phyloP scores from a whole-genome alignment of 2,113 vertebrate genomes.

The Argyrosomus japonicus region DNA sequence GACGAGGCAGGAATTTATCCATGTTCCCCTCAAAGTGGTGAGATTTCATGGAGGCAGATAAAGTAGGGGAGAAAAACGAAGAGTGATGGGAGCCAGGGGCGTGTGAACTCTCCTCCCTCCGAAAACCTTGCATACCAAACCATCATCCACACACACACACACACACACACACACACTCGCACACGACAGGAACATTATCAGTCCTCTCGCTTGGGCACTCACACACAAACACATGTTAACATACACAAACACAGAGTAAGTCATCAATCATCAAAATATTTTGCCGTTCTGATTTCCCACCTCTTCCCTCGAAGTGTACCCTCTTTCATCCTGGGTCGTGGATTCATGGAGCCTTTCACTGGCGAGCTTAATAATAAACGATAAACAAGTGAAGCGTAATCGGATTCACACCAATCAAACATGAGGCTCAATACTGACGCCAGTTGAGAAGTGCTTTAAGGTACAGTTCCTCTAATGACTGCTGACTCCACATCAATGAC shows the following conservation, averaged over 20 bases:
- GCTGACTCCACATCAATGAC: slow-evolving; percentile 33
- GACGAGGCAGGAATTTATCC: not conserved
- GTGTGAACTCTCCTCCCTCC: slow-evolving; percentile 52
- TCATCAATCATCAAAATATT: slow-evolving; percentile 9
- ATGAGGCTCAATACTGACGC: slow-evolving; percentile 18
- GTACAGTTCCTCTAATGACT: slow-evolving; percentile 30
- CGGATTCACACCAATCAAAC: slow-evolving; percentile 18
- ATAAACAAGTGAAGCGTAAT: slow-evolving; percentile 30
- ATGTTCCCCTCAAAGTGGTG: slow-evolving; percentile 22
- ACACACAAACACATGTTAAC: slow-evolving; percentile 20
- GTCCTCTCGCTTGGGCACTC: slow-evolving; percentile 1
- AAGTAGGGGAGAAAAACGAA: slow-evolving; percentile 8
- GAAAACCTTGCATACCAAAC: slow-evolving; percentile 37
- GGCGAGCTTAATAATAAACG: slow-evolving; percentile 28
- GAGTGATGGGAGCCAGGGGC: slow-evolving; percentile 35
- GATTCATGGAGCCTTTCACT: slow-evolving; percentile 27
- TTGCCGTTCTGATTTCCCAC: slow-evolving; percentile 1
- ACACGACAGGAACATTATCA: slow-evolving; percentile 20
- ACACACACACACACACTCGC: slow-evolving; percentile 20
- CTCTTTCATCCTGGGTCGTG: not conserved
- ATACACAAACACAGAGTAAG: not conserved
- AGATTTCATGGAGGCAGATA: slow-evolving; percentile 46
- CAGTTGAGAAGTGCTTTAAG: slow-evolving; percentile 29
- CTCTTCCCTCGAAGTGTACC: not conserved
- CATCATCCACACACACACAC: slow-evolving; percentile 34